Evolutionary conservation across 2,113 vertebrate species (phyloP), one percentile per base, ranked within the genome.

Genomic region (Calonectris borealis): DNA sequence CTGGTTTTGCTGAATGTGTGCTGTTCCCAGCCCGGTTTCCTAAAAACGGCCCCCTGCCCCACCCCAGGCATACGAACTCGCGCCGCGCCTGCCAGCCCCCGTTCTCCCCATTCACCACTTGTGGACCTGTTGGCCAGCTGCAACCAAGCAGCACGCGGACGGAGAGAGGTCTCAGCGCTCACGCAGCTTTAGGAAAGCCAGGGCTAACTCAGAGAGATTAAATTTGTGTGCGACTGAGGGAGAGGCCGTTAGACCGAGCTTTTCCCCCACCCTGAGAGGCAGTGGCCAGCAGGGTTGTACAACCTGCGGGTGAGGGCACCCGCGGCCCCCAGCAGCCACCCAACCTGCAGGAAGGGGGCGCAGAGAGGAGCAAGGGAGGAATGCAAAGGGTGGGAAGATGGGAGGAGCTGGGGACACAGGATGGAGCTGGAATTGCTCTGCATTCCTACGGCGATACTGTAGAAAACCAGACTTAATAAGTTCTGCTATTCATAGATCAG

Each of bases 101-200:
- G 3, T 42, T 52, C 16, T 21, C 48, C 40, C 51, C 18, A 1
- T 68, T 31, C 26, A 69, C 42, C 29, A 1, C 38, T 32, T 17
- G 5, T 9, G 40, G 38, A 49, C 42, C 21, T 58, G 34, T 64
- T 61, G 62, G 14, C 21, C 36, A 13, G 34, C 31, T 24, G 51
- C 55, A 52, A 52, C 22, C 68, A 40, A 38, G 51, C 42, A 1
- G 7, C 62, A 55, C 0, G 0, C 0, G 0, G 20, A 8, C 5
- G 5, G 20, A 58, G 52, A 58, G 70, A 20, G 14, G 29, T 12
- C 76, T 55, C 11, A 7, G 55, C 36, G 31, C 13, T 77, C 46
- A 25, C 0, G 2, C 14, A 52, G 51, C 51, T 71, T 88, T 54
- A 66, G 42, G 66, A 60, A 80, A 75, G 29, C 9, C 42, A 58